These are phyloP conservation scores for Pantala flavescens DNA, from an alignment of 1,140 invertebrate species.

Conservation along the genomic window DNA sequence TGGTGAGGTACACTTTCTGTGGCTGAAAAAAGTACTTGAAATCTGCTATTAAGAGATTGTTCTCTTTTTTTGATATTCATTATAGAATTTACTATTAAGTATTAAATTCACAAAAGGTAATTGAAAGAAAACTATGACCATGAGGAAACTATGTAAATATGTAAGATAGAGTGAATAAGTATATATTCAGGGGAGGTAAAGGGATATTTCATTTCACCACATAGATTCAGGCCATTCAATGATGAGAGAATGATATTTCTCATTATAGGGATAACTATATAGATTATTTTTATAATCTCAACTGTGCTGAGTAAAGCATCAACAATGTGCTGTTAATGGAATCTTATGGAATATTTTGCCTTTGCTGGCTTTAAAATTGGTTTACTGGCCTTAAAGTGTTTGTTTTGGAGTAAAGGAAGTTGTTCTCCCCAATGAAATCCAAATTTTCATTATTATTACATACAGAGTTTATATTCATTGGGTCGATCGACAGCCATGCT, in stretches of 20 bases:
- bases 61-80: background rate
- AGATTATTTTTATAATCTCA: background rate
- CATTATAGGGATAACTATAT: background rate
- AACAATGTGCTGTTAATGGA: too few relatives aligned
- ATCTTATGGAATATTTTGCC: too few relatives aligned
- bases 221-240: background rate
- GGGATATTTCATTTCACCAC: slow-evolving; percentile 5
- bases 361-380: too few relatives aligned
- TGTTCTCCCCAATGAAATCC: too few relatives aligned
- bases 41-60: background rate
- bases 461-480: too few relatives aligned
- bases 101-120: too few relatives aligned
- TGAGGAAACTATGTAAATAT: background rate
- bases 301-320: too few relatives aligned
- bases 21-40: background rate
- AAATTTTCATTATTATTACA: too few relatives aligned
- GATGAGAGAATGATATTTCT: background rate
- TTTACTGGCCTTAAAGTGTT: too few relatives aligned
- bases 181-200: background rate
- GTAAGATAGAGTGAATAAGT: background rate
- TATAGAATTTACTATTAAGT: background rate
- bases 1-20: too few relatives aligned
- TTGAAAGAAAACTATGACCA: background rate
- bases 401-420: too few relatives aligned
- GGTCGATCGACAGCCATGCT: too few relatives aligned